Conservation (phyloP, 2,113 vertebrate species). For the Gnathonemus echidnorhynchus region DNA sequence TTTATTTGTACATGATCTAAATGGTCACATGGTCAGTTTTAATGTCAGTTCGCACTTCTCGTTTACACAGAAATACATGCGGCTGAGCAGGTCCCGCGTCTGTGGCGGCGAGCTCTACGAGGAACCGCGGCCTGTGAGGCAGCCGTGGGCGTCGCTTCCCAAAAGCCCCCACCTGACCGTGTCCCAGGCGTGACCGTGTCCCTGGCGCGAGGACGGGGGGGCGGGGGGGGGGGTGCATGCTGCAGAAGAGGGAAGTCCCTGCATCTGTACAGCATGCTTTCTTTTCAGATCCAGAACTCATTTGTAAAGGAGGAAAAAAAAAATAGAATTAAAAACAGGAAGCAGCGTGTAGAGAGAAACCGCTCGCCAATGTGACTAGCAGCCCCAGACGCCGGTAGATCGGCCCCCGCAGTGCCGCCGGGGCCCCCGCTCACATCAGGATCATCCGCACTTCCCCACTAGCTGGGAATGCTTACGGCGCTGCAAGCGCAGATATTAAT, state of each 20-base stretch:
- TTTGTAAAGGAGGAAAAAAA: neutral
- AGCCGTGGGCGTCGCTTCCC: neutral
- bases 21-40: neutral
- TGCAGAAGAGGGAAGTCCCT: neutral
- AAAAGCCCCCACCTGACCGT: neutral
- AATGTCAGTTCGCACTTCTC: neutral
- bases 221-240: neutral
- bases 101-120: neutral
- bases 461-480: neutral
- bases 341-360: neutral
- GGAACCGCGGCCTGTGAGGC: too few relatives aligned
- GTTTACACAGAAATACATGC: neutral
- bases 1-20: neutral
- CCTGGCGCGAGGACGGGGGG: neutral
- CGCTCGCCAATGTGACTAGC: neutral
- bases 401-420: neutral
- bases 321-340: neutral
- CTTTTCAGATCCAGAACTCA: neutral
- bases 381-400: neutral
- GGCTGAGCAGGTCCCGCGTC: neutral
- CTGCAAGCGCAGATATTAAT: neutral
- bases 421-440: neutral
- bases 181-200: neutral
- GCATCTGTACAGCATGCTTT: neutral
- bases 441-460: neutral